Evolutionary conservation across 2,888 invertebrate genomes (phyloP), one percentile per base, ranked within the genome.

Genomic region (Ichneumoninae sp.): DNA sequence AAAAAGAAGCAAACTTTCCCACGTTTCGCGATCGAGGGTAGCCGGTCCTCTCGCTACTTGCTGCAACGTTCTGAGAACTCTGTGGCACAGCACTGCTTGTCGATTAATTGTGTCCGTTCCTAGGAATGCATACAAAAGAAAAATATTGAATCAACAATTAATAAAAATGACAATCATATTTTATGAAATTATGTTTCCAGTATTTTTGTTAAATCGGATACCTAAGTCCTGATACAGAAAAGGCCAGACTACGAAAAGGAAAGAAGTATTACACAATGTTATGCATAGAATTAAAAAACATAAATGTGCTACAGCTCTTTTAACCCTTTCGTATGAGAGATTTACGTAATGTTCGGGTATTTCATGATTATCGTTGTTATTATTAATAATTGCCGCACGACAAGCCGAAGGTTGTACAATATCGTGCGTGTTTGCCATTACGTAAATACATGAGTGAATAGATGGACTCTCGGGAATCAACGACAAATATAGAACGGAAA

Each of bases 71-170:
- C 98, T 95, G 57, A 98, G 94, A 16, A 98, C 98, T 85, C 98
- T 96, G 94, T 98, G 98, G 93, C 98, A 98, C 0, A 98, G 95
- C 3, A 99, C 97, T 0, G 98, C 98, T 94, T 99, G 99, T 85
- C 98, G 96, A 93, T 98, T 97, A 88, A 98, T 98, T 6, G 97
- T 96, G 93, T 99, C 99, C 60, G 97, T 95, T 89, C 97, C 98
- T 98, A 36, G 40, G 19, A 78, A 50, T 3, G 10, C 13, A 47
- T 36, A 47, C 22, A 54, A 33, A 66, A 7, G 8, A 74, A 52
- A 50, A 75, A 62, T 33, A 40, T 78, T 40, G 4, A 84, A 80
- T 52, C 26, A 57, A 80, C 3, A 57, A 80, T 36, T 33, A 77
- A 36, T n/a, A n/a, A 74, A 57, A 33, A 60, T 16, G 22, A 22